Conservation (phyloP, 1,140 invertebrate genomes). For the Sipha flava region DNA sequence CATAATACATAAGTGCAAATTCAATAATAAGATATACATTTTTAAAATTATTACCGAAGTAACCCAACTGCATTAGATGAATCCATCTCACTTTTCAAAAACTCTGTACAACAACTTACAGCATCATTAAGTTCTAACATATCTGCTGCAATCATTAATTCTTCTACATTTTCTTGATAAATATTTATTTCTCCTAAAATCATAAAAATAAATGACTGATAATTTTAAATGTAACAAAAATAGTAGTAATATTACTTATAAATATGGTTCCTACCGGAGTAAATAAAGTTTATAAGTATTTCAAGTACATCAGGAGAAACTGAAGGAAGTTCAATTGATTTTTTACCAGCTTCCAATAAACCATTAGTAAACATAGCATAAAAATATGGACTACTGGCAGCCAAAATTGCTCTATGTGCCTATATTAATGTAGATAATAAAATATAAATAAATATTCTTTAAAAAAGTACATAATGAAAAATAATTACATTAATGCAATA, state of each 20-base stretch:
- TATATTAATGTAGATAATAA: slow-evolving; percentile 46
- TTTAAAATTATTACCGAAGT: slow-evolving; percentile 52
- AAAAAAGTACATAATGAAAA: not conserved
- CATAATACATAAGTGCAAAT: not conserved
- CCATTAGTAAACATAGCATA: slow-evolving; percentile 88
- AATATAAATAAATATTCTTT: not conserved
- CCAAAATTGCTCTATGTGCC: slow-evolving; percentile 82
- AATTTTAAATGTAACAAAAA: not conserved
- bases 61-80: slow-evolving; percentile 84
- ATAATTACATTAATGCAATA: slow-evolving; percentile 13
- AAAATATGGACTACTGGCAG: slow-evolving; percentile 89
- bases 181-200: slow-evolving; percentile 48
- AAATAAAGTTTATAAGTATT: slow-evolving; percentile 77
- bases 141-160: slow-evolving; percentile 80
- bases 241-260: too few relatives aligned
- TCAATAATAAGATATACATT: not conserved
- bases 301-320: slow-evolving; percentile 64
- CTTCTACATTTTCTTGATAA: slow-evolving; percentile 73
- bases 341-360: slow-evolving; percentile 69
- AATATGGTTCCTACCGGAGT: slow-evolving; percentile 56
- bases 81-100: slow-evolving; percentile 79
- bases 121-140: slow-evolving; percentile 84
- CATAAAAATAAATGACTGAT: slow-evolving; percentile 11
- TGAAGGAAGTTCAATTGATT: slow-evolving; percentile 66
- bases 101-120: slow-evolving; percentile 77